Base-by-base conservation (phyloP, 92 coral and sea anemone genomes). In the Plumapathes pennacea region DNA sequence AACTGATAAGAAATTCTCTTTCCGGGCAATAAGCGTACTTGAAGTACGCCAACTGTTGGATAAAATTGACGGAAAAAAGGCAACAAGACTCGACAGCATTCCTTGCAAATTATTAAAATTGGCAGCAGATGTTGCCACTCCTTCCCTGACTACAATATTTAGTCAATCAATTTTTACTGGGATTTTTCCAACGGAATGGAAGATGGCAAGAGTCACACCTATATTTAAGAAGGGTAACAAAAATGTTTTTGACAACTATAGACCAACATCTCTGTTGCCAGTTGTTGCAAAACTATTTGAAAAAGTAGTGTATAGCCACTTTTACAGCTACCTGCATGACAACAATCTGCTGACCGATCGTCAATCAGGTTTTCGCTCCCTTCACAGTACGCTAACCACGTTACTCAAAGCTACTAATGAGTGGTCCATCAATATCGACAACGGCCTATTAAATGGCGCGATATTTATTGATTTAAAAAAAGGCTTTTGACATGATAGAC, bases 401-500 rank as follows among this genome's bases (percentile, higher is more conserved):
- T 37, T 65, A 27, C 37, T 63, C 26, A 65, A 74, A 47, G 58
- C 73, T 18, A 74, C 50, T 17, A 66, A 46, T 48, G 54, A 20
- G 30, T 65, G 76, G 76, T 50, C 43, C 31, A 62, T 50, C 48
- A 63, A 61, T 49, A 24, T 71, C 32, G 79, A 76, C 58, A 34
- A 59, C 15, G 80, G 85, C 22, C 54, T 69, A 8, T 52, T 78
- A 6, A 78, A 78, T 54, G 72, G 64, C 21, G 73, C 62, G 32
- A 55, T 78, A 20, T 58, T 39, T 39, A 27, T 77, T 19, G 84
- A 77, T 50, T 57, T 69, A 33, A 59, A 47, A 43, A 78, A 78
- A 32, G 85, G 66, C 85, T 8, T 71, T 78, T 39, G 74, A 78
- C 59, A 78, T 80, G 26, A 58, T 78, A 32, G 58, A 71, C 24